A percentile compares a stretch with the other conserved stretches of the same genome.
Evolutionary conservation across 2,113 vertebrate species (phyloP).

Genomic region (Gobio gobio): DNA sequence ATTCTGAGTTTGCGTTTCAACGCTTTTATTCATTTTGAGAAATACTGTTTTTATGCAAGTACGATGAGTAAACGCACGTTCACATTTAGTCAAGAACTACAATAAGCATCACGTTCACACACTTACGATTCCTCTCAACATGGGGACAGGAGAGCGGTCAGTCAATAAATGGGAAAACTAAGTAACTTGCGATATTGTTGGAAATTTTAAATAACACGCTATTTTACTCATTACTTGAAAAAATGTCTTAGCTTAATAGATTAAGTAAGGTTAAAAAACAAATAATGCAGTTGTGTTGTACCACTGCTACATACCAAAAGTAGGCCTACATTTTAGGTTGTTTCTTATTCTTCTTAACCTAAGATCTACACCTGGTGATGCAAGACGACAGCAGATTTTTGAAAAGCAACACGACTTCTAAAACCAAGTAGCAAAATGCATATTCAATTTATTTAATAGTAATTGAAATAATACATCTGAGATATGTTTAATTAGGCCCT

Average conservation of each 20-base stretch:
- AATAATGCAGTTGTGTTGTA: not conserved
- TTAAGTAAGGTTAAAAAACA: not conserved
- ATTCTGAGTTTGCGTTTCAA: too few species aligned
- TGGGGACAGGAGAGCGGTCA: too few species aligned
- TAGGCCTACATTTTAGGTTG: not conserved
- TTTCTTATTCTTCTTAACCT: not conserved
- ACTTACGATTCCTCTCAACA: too few species aligned
- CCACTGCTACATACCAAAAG: not conserved
- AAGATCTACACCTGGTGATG: not conserved
- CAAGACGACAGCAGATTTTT: not conserved
- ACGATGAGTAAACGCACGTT: too few species aligned
- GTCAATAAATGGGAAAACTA: too few species aligned
- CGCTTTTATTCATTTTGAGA: too few species aligned
- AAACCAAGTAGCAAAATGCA: not conserved
- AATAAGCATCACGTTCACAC: too few species aligned
- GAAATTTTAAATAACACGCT: too few species aligned
- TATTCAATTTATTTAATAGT: not conserved
- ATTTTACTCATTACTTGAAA: too few species aligned
- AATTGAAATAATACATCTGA: not conserved
- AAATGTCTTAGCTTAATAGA: not conserved
- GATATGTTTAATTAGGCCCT: not conserved
- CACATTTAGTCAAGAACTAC: too few species aligned
- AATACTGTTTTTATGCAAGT: too few species aligned
- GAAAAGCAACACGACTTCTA: not conserved
- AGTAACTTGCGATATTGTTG: too few species aligned